Evolutionary conservation across 2,113 vertebrate genomes (phyloP).

Genomic region (Galemys pyrenaicus): DNA sequence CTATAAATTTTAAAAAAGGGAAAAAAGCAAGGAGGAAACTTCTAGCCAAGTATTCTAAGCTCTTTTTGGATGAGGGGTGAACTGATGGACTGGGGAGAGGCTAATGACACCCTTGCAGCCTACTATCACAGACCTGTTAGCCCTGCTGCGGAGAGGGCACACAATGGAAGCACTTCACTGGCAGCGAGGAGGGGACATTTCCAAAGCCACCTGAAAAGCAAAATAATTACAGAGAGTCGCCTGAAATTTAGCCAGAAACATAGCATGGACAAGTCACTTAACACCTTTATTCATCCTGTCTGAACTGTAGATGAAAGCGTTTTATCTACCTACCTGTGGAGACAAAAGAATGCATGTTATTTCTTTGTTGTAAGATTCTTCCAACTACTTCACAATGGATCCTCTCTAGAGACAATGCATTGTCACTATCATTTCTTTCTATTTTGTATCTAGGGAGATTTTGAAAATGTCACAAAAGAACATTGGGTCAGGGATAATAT

Average conservation of each 20-base stretch:
- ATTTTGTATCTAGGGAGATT: slow-evolving; percentile 21
- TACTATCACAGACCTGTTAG: slow-evolving; percentile 54
- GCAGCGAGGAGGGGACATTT: slow-evolving; percentile 46
- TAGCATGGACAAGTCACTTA: slow-evolving; percentile 54
- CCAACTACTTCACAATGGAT: slow-evolving; percentile 27
- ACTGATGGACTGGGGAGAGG: slow-evolving; percentile 14
- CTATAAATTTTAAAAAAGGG: neutral
- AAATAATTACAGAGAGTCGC: slow-evolving; percentile 73
- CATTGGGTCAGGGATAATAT: neutral
- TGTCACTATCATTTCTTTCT: slow-evolving; percentile 44
- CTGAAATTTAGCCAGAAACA: slow-evolving; percentile 66
- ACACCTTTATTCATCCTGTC: slow-evolving; percentile 65
- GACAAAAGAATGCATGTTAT: slow-evolving; percentile 42
- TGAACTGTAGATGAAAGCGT: slow-evolving; percentile 62
- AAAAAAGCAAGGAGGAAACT: slow-evolving; percentile 43
- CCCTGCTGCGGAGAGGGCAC: neutral
- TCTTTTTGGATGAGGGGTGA: slow-evolving; percentile 51
- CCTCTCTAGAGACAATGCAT: slow-evolving; percentile 14
- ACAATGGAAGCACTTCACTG: slow-evolving; percentile 34
- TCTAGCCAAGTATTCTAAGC: slow-evolving; percentile 48
- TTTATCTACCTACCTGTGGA: slow-evolving; percentile 48
- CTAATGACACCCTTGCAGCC: slow-evolving; percentile 65
- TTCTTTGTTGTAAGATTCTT: slow-evolving; percentile 57
- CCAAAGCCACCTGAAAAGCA: slow-evolving; percentile 64
- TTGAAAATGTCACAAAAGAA: slow-evolving; percentile 22